A percentile compares a stretch with the other conserved stretches of the same genome.
phyloP scores from a whole-genome alignment of 2,888 invertebrate species.

The Sminthurinus aureus region DNA sequence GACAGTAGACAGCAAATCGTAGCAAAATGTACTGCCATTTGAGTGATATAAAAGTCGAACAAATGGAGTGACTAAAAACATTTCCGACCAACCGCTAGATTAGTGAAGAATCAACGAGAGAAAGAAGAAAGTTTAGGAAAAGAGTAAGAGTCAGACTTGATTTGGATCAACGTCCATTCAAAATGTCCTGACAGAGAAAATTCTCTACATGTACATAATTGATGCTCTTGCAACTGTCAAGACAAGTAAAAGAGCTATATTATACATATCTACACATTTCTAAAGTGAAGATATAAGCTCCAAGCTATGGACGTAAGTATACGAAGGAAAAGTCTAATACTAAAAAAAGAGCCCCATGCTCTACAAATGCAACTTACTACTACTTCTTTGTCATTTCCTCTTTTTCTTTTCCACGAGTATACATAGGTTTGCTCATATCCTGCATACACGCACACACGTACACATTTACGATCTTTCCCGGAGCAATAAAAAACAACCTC shows the following conservation, averaged over 20 bases:
- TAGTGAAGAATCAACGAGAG: slow-evolving; percentile 19
- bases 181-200: slow-evolving; percentile 15
- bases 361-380: background rate
- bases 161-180: slow-evolving; percentile 19
- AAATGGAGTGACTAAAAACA: slow-evolving; percentile 28
- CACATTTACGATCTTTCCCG: background rate
- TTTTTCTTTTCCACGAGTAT: background rate
- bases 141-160: slow-evolving; percentile 15
- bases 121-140: background rate
- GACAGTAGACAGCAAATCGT: background rate
- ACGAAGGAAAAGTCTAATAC: background rate
- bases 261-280: background rate
- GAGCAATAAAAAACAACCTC: background rate
- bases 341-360: background rate
- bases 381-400: background rate
- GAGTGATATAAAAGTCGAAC: background rate
- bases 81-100: slow-evolving; percentile 22
- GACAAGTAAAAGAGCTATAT: background rate
- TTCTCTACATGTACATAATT: slow-evolving; percentile 21
- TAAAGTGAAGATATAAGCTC: no score
- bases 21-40: background rate
- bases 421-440: background rate
- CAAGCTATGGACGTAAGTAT: no score
- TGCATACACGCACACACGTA: no score
- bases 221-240: slow-evolving; percentile 19